Evolutionary conservation across 2,113 vertebrate genomes (phyloP), one percentile per base, ranked within the genome.

Genomic region (Hydrochoerus hydrochaeris): DNA sequence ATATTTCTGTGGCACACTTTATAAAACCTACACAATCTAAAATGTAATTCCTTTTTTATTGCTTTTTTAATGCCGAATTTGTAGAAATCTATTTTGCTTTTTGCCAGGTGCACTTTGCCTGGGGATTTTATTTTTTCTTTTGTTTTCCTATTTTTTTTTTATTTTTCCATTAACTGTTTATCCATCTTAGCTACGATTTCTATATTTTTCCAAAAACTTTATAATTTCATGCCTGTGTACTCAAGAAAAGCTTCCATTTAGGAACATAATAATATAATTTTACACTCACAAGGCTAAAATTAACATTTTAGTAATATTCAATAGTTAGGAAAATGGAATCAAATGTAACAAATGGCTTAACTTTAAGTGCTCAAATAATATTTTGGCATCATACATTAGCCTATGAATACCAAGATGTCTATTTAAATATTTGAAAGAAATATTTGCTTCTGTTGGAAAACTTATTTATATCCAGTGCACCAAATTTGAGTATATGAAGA

Each of bases 21-120:
- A 67, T 10, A 92, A 95, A 96, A 96, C 0, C 57, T 30, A 80
- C 28, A 73, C 5, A n/a, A 58, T 85, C 46, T 95, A 82, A 83
- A 95, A 83, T 62, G 5, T 38, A 89, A 73, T 88, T 92, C 32
- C 28, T 67, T 80, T 97, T 89, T 96, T 88, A 85, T 75, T 84
- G 69, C 77, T 24, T n/a, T 44, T 91, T 87, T 38, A 94, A 94
- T 91, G 57, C 28, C 49, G 19, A 91, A 90, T 75, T 84, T 92
- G 16, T 69, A 28, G 26, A 1, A 57, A n/a, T 75, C 30, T 88
- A 93, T 9, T 52, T 22, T 87, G 20, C 16, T 92, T 87, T 95
- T 86, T 57, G 65, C 44, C 44, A 95, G 84, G 84, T 85, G 5
- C 57, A 80, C 44, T 73, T 96, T 80, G 41, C 60, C 58, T 44